Percentiles rank a stretch among this genome's conserved stretches.
phyloP scores from a whole-genome alignment of 1,140 invertebrate species.

The Drosophila watanabei region DNA sequence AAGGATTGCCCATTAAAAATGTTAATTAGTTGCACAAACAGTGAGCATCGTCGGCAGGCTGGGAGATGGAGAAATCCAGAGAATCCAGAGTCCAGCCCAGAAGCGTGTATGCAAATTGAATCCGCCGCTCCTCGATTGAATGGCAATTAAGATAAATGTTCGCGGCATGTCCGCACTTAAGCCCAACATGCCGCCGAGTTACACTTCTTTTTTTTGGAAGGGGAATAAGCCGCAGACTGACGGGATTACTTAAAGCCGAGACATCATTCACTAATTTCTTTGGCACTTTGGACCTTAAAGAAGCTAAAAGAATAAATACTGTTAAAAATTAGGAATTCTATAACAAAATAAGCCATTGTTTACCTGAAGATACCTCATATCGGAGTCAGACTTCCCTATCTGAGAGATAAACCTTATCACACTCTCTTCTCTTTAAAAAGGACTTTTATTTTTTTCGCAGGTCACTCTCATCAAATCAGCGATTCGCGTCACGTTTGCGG shows the following conservation, averaged over 20 bases:
- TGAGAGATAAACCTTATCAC: slow-evolving; percentile 5
- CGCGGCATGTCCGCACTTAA: slow-evolving; percentile 80
- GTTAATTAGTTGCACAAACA: slow-evolving; percentile 84
- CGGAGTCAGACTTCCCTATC: background rate
- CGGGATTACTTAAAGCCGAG: slow-evolving; percentile 38
- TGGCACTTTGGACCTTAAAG: slow-evolving; percentile 59
- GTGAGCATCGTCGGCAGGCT: slow-evolving; percentile 59
- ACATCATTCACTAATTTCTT: slow-evolving; percentile 72
- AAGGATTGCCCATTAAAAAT: slow-evolving; percentile 83
- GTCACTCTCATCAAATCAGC: slow-evolving; percentile 44
- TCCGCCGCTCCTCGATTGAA: slow-evolving; percentile 71
- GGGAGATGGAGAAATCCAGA: slow-evolving; percentile 2
- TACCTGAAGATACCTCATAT: background rate
- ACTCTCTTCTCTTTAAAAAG: slow-evolving; percentile 24
- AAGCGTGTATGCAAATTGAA: slow-evolving; percentile 76
- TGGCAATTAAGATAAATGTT: slow-evolving; percentile 84
- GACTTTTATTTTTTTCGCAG: slow-evolving; percentile 24
- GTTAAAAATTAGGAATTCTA: background rate
- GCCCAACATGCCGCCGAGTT: slow-evolving; percentile 34
- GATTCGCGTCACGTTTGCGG: slow-evolving; percentile 75
- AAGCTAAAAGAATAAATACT: background rate
- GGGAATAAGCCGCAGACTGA: background rate
- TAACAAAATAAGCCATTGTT: background rate
- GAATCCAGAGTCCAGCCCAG: slow-evolving; percentile 7
- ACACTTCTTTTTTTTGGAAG: background rate